Conservation (phyloP, 1,140 invertebrate species). For the Pseudomyrmex pallidus region DNA sequence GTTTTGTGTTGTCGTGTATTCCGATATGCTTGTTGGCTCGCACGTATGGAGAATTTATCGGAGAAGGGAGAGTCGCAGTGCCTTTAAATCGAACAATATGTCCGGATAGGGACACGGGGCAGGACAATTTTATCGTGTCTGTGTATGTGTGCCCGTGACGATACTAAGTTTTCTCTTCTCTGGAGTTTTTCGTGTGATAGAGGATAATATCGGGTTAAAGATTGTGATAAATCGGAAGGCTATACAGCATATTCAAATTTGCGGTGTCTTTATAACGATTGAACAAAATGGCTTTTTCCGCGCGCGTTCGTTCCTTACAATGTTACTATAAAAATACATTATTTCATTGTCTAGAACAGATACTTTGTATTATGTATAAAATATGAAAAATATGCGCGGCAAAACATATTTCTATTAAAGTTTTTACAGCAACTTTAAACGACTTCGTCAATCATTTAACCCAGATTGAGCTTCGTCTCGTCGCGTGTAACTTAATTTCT, state of each 20-base stretch:
- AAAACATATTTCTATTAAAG: background rate
- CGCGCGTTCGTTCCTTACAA: background rate
- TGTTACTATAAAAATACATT: background rate
- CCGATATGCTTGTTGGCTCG: constrained; percentile 50
- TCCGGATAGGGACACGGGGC: background rate
- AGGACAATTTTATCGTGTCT: constrained; percentile 37
- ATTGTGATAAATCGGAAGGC: constrained; percentile 18
- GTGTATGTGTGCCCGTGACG: background rate
- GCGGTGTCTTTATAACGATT: background rate
- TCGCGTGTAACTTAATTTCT: constrained; percentile 42
- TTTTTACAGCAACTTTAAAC: constrained; percentile 13
- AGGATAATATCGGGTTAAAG: constrained; percentile 25
- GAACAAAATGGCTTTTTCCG: constrained; percentile 20
- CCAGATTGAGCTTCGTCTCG: constrained; percentile 16
- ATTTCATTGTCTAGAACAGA: background rate
- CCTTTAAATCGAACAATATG: constrained; percentile 34
- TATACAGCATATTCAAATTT: constrained; percentile 10
- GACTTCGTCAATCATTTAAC: constrained; percentile 44
- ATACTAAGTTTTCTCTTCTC: background rate
- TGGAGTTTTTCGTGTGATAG: background rate
- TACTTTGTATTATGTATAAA: background rate
- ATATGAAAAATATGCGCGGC: background rate
- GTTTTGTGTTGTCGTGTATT: constrained; percentile 63
- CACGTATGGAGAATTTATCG: constrained; percentile 68
- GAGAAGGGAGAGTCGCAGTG: background rate